Conservation (phyloP, 37 sponge, comb jelly and placozoan genomes). For the Crambe crambe region DNA sequence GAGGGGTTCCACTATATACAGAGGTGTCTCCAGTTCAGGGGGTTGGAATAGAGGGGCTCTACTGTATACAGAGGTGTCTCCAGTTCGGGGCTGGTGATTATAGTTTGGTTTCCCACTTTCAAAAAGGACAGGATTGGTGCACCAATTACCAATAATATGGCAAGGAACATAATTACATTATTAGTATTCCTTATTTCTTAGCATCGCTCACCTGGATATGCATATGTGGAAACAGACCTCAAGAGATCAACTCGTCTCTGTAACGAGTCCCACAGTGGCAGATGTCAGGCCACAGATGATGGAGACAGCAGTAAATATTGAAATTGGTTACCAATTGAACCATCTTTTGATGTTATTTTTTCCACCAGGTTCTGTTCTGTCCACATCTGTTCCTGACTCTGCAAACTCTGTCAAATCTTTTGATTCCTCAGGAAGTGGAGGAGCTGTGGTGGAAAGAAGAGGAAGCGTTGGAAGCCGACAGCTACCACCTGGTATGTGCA, state of each 20-base stretch:
- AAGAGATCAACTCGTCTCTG: neutral
- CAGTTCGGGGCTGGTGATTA: no score
- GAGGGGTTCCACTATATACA: no score
- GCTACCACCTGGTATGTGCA: neutral
- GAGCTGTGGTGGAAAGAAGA: constrained; percentile 7
- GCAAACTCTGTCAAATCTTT: neutral
- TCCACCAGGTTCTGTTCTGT: neutral
- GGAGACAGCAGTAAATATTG: neutral
- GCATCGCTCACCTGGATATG: constrained; percentile 20
- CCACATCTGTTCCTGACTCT: neutral
- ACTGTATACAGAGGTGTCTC: no score
- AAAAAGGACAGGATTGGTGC: no score
- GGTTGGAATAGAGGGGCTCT: no score
- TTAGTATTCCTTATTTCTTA: no score
- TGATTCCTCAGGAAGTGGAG: constrained; percentile 30
- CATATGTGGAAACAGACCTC: constrained; percentile 24
- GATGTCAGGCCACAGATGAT: neutral
- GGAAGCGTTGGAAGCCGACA: neutral
- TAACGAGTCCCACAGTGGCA: neutral
- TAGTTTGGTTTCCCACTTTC: no score
- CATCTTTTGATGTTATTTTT: neutral
- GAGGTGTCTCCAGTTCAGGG: no score
- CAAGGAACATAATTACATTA: no score
- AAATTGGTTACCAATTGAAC: no score
- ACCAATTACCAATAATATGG: no score